Conservation (phyloP, 2,797 vertebrate species). For the Amazona ochrocephala region DNA sequence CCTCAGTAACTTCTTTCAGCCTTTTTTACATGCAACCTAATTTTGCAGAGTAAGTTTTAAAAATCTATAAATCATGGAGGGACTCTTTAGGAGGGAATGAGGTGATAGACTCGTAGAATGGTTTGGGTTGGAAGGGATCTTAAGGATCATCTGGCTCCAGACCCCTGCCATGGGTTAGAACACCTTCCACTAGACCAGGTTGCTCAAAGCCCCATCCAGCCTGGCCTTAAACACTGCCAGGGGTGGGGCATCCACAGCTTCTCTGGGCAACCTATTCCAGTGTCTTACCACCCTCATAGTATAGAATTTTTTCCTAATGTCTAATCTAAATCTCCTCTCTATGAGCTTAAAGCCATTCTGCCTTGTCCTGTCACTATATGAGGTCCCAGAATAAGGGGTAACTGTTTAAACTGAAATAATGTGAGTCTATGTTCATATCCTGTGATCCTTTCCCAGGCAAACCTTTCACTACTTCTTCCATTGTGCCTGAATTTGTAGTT, state of each 20-base stretch:
- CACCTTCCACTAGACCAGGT: background rate
- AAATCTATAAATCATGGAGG: accelerated
- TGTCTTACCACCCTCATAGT: background rate
- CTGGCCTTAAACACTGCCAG: background rate
- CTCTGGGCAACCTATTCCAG: background rate
- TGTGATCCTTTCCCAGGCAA: background rate
- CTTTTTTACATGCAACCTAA: background rate
- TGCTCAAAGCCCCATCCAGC: background rate
- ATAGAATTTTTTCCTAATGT: background rate
- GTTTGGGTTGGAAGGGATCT: background rate
- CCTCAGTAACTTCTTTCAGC: background rate
- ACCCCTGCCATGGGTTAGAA: background rate
- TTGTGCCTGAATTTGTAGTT: background rate
- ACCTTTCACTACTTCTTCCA: background rate
- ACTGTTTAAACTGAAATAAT: background rate
- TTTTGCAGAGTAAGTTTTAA: background rate
- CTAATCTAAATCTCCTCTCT: background rate
- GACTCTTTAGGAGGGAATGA: no score
- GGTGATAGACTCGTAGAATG: background rate
- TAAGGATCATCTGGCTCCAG: background rate
- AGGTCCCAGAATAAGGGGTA: background rate
- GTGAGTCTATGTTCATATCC: background rate
- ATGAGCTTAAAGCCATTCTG: background rate
- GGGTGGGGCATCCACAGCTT: background rate
- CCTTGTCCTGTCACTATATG: background rate